Base-by-base conservation (phyloP, 2,113 vertebrate genomes). In the Carettochelys insculpta region DNA sequence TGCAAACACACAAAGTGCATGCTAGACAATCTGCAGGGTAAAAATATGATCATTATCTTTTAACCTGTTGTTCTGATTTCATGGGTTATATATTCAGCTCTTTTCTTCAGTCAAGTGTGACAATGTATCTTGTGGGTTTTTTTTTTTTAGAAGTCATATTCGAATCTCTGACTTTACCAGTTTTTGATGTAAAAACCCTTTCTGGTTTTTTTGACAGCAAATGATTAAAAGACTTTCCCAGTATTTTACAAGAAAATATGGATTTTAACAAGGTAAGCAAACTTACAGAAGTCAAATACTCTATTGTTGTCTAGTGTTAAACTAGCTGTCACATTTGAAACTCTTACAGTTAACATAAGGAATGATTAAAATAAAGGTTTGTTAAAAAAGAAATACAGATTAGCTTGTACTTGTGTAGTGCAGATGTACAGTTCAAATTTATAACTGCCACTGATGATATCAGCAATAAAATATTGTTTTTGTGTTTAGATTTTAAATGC, bases 281-380 rank as follows among this genome's bases (percentile, higher is more conserved):
- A 97, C 96, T 96, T 93, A 96, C 95, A 95, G 97, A 93, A 97
- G 97, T 95, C 94, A 95, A 97, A 94, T 95, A 94, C 96, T 95
- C 94, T 87, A 94, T 96, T 95, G 90, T 95, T 94, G 61, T 92
- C 86, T 91, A 94, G 92, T 95, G 93, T 94, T 96, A 97, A 98
- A 97, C 94, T 96, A 96, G 87, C 97, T 97, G 97, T 97, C 96
- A 98, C 94, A 91, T 95, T 96, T 93, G 95, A 97, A 97, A 95
- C 92, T 89, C 94, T 96, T 94, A 79, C 88, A 92, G 94, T 95
- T 97, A 97, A 93, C 92, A 86, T 95, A 96, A 96, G 94, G 95
- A 98, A 97, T 97, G 92, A 96, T 97, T 97, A 96, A 92, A 97
- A 96, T 93, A 95, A 96, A 97, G 92, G 94, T 93, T 95, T 94